phyloP scores from a whole-genome alignment of 2,888 invertebrate genomes.

The Callosobruchus maculatus region DNA sequence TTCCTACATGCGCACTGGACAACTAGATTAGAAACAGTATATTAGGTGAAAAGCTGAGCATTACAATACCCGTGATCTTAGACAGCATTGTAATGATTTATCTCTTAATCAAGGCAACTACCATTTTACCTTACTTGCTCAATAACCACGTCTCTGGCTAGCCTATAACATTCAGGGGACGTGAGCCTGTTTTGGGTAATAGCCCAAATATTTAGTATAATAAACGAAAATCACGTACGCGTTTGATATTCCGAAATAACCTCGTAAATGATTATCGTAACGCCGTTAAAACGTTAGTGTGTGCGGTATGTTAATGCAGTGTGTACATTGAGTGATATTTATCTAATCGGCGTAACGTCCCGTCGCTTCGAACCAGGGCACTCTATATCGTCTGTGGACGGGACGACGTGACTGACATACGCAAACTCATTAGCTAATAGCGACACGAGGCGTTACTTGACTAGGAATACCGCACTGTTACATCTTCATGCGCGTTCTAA shows the following conservation, averaged over 20 bases:
- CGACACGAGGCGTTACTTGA: background rate
- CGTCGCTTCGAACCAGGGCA: background rate
- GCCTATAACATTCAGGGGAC: background rate
- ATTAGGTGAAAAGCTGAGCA: too few relatives aligned
- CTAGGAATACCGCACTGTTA: background rate
- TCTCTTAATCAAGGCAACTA: too few relatives aligned
- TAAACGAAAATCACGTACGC: slow-evolving; percentile 24
- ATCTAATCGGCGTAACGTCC: background rate
- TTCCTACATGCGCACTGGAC: too few relatives aligned
- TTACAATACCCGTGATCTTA: too few relatives aligned
- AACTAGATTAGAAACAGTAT: too few relatives aligned
- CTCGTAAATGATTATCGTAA: slow-evolving; percentile 22
- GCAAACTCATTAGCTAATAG: background rate
- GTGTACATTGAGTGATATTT: background rate
- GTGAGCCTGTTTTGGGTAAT: background rate
- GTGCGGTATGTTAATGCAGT: background rate
- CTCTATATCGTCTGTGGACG: background rate
- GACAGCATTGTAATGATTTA: too few relatives aligned
- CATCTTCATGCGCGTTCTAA: background rate
- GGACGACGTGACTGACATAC: background rate
- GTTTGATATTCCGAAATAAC: slow-evolving; percentile 24
- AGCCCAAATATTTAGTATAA: background rate
- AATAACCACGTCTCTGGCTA: background rate
- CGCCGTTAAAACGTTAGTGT: slow-evolving; percentile 19
- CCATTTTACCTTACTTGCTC: too few relatives aligned